Evolutionary conservation across 2,888 invertebrate genomes (phyloP).

Genomic region (Phytoseiulus persimilis): DNA sequence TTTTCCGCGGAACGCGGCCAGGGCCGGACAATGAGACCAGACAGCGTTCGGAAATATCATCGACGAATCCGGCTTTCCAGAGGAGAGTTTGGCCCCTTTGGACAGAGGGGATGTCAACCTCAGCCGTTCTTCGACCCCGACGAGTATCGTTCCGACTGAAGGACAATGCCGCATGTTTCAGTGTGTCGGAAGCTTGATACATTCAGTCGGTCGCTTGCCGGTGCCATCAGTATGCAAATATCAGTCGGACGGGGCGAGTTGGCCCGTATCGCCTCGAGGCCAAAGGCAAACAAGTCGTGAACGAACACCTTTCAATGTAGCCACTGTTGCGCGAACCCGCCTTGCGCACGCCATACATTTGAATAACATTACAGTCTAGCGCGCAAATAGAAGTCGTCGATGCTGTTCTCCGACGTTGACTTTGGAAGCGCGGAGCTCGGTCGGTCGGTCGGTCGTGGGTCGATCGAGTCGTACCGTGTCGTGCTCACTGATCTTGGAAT

Average conservation of each 20-base stretch:
- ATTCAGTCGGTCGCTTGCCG: neutral
- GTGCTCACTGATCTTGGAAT: too few species aligned
- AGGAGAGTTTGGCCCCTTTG: too few species aligned
- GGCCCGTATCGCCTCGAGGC: neutral
- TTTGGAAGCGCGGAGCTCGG: neutral
- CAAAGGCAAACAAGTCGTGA: neutral
- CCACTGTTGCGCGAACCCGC: neutral
- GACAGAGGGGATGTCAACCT: neutral
- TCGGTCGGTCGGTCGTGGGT: neutral
- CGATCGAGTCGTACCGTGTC: neutral
- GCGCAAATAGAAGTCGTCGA: neutral
- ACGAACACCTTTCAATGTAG: neutral
- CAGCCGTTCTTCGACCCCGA: neutral
- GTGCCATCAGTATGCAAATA: neutral
- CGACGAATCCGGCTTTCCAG: too few species aligned
- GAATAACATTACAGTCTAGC: neutral
- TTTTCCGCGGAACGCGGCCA: too few species aligned
- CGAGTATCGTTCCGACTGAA: neutral
- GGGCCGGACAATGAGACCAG: too few species aligned
- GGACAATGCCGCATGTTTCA: neutral
- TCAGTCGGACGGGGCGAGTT: neutral
- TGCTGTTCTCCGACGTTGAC: neutral
- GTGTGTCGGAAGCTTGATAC: neutral
- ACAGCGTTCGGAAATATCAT: too few species aligned
- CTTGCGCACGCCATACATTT: neutral